Conservation (phyloP, 92 coral and sea anemone genomes). For the Phenganax stokvisi region DNA sequence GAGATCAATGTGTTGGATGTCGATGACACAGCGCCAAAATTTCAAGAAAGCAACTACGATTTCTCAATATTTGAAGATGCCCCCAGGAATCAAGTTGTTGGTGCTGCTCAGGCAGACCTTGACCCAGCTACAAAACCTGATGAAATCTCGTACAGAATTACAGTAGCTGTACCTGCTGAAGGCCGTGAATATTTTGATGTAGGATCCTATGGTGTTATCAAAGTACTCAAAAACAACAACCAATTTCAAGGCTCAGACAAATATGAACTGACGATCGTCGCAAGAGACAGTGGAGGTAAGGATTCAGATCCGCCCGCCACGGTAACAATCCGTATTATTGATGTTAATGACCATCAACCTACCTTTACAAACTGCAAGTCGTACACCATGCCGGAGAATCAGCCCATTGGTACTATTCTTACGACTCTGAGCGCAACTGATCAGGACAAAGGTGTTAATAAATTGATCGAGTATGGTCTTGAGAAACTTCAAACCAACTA, state of each 20-base stretch:
- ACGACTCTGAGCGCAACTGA: constrained; percentile 77
- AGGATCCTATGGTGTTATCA: constrained; percentile 54
- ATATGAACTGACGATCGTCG: constrained; percentile 58
- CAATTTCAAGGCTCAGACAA: constrained; percentile 57
- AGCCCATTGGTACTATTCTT: constrained; percentile 42
- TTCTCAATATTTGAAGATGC: constrained; percentile 34
- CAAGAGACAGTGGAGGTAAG: constrained; percentile 71
- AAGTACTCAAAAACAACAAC: constrained; percentile 64
- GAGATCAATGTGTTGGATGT: constrained; percentile 18
- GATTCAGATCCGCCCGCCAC: constrained; percentile 63
- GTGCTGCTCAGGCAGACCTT: constrained; percentile 72
- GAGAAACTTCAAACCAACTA: constrained; percentile 48
- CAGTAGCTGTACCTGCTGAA: constrained; percentile 52
- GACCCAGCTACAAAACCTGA: constrained; percentile 61
- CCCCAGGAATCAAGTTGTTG: constrained; percentile 53
- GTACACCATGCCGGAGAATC: constrained; percentile 35
- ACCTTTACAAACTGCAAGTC: constrained; percentile 33
- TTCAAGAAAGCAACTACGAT: neutral
- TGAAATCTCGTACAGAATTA: constrained; percentile 71
- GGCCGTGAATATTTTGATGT: constrained; percentile 8
- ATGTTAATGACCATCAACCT: constrained; percentile 81
- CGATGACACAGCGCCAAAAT: constrained; percentile 32
- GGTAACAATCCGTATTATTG: constrained; percentile 59
- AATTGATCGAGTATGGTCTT: constrained; percentile 37
- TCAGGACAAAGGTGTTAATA: constrained; percentile 53